Conservation (phyloP, 1,140 invertebrate species). For the Eufriesea mexicana region DNA sequence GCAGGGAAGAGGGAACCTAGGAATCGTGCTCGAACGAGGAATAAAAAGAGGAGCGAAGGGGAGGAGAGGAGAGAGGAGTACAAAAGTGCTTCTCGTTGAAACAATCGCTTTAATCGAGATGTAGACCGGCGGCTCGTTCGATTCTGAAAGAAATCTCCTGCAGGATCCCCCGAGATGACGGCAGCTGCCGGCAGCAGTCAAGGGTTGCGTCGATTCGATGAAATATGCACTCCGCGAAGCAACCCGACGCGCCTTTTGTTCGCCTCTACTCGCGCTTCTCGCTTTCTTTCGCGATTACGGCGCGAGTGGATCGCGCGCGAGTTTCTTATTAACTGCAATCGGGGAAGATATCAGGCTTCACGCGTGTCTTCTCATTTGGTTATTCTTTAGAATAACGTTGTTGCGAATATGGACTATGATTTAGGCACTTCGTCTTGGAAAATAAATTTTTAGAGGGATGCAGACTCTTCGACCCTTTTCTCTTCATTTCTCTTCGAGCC, state of each 20-base stretch:
- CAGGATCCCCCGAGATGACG: slow-evolving; percentile 17
- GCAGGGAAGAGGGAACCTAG: background rate
- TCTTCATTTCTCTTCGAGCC: too few relatives aligned
- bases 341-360: too few relatives aligned
- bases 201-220: slow-evolving; percentile 31
- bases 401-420: too few relatives aligned
- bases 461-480: too few relatives aligned
- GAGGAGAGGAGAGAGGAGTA: background rate
- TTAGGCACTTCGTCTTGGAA: too few relatives aligned
- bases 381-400: too few relatives aligned
- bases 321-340: background rate
- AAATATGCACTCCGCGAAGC: slow-evolving; percentile 16
- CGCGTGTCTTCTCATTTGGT: too few relatives aligned
- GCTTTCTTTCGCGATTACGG: background rate
- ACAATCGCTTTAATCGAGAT: slow-evolving; percentile 55
- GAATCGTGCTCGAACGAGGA: slow-evolving; percentile 18
- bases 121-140: slow-evolving; percentile 36
- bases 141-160: slow-evolving; percentile 40
- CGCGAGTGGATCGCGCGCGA: background rate
- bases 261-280: background rate
- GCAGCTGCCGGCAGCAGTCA: background rate
- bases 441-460: too few relatives aligned
- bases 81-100: slow-evolving; percentile 41
- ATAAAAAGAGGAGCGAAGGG: too few relatives aligned
- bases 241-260: background rate